A percentile compares a stretch with the other conserved stretches of the same genome.
Conservation (phyloP, 2,113 vertebrate species). For the Eptesicus fuscus region DNA sequence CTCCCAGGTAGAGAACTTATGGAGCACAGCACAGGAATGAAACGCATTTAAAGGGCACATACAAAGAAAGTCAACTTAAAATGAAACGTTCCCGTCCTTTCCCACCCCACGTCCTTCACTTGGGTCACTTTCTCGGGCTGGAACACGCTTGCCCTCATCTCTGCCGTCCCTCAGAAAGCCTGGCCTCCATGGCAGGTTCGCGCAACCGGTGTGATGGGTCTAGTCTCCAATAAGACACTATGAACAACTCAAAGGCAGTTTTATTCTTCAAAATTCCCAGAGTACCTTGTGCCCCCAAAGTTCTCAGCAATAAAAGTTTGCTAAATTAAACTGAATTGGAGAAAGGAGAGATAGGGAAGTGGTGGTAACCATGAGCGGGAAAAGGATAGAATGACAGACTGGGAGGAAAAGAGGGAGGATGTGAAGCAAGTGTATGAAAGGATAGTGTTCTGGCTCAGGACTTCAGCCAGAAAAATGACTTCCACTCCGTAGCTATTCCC, state of each 20-base stretch:
- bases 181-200: rapidly evolving
- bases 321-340: background rate
- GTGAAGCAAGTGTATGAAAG: background rate
- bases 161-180: background rate
- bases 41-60: background rate
- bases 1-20: background rate
- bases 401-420: background rate
- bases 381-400: background rate
- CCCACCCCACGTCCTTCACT: background rate
- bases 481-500: background rate
- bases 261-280: background rate
- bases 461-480: background rate
- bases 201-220: background rate
- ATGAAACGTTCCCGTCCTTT: background rate
- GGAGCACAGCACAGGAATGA: background rate
- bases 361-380: background rate
- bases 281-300: background rate
- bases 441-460: background rate
- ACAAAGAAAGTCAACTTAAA: background rate
- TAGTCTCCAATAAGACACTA: background rate
- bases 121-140: background rate
- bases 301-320: background rate
- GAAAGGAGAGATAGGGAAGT: background rate
- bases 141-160: background rate
- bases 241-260: background rate